Conservation (phyloP, 1,140 invertebrate species). For the Phymorhynchus buccinoides region DNA sequence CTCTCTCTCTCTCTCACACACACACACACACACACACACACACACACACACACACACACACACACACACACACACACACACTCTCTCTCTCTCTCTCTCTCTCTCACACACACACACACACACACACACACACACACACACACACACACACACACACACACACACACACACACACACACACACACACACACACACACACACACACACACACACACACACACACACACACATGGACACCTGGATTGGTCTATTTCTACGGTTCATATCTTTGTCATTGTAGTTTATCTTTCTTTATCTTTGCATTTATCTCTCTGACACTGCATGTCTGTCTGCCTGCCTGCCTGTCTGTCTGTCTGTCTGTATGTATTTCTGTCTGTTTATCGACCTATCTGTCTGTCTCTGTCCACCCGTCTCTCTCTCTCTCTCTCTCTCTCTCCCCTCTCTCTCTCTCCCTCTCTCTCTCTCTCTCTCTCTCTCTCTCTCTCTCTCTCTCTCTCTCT, state of each 20-base stretch:
- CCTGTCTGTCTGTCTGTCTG: neutral
- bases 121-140: neutral
- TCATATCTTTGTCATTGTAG: too few relatives aligned
- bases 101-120: neutral
- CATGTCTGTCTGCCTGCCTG: neutral
- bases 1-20: neutral
- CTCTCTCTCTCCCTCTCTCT: neutral
- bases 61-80: neutral
- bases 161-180: neutral
- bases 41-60: neutral
- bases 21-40: neutral
- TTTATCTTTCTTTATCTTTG: too few relatives aligned
- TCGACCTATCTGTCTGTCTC: neutral
- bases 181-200: neutral
- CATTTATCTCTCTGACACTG: too few relatives aligned
- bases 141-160: neutral
- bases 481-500: neutral
- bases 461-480: neutral
- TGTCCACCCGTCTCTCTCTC: too few relatives aligned
- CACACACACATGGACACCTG: too few relatives aligned
- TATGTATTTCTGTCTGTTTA: neutral
- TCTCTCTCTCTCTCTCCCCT: constrained; percentile 23
- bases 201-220: neutral
- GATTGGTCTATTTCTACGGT: too few relatives aligned
- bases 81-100: neutral